phyloP scores from a whole-genome alignment of 1,140 invertebrate genomes.

The Trinorchestia longiramus region DNA sequence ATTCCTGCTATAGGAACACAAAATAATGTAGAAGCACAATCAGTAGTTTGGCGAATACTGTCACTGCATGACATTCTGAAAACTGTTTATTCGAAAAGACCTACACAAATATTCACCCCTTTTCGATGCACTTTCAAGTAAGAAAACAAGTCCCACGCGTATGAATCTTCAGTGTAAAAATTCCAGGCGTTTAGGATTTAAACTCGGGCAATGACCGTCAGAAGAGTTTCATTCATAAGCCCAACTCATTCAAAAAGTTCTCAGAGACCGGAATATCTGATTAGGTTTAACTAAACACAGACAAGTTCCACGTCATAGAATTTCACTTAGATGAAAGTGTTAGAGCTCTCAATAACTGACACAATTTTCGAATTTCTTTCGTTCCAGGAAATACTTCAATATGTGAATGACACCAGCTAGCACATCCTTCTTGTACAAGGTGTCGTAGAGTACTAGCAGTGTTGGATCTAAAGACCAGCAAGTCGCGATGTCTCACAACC shows the following conservation, averaged over 20 bases:
- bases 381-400: background rate
- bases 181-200: background rate
- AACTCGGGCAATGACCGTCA: slow-evolving; percentile 24
- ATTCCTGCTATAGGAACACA: background rate
- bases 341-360: background rate
- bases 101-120: background rate
- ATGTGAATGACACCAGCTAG: background rate
- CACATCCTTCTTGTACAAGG: background rate
- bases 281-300: background rate
- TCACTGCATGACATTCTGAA: background rate
- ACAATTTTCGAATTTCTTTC: background rate
- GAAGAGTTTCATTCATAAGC: slow-evolving; percentile 29
- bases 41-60: background rate
- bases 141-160: background rate
- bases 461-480: background rate
- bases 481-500: background rate
- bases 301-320: background rate
- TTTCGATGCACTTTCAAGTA: background rate
- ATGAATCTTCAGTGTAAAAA: background rate
- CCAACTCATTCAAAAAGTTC: background rate
- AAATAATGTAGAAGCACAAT: slow-evolving; percentile 13
- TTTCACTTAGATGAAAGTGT: background rate
- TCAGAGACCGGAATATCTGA: background rate
- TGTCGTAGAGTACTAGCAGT: background rate
- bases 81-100: background rate